Percentiles rank a stretch among this genome's conserved stretches.
Conservation (phyloP, 2,888 invertebrate species). For the Synergus umbraculus region DNA sequence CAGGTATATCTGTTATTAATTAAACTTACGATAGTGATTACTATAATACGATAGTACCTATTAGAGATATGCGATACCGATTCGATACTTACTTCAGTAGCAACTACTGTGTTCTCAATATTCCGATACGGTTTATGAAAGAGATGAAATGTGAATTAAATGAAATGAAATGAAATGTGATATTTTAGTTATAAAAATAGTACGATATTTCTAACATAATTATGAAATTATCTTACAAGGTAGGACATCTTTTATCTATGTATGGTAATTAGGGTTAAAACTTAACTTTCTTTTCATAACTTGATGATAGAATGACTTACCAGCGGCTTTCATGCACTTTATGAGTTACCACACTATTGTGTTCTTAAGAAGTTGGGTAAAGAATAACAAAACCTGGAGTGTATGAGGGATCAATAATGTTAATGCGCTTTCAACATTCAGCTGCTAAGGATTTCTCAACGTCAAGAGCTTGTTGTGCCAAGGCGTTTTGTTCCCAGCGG, state of each 20-base stretch:
- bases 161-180: not conserved
- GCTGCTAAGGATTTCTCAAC: not conserved
- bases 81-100: too few relatives aligned
- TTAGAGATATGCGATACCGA: too few relatives aligned
- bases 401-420: not conserved
- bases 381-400: not conserved
- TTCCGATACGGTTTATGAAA: too few relatives aligned
- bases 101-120: too few relatives aligned
- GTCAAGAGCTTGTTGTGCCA: not conserved
- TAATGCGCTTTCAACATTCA: conserved; percentile 2
- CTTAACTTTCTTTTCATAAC: not conserved
- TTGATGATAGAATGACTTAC: not conserved
- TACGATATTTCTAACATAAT: too few relatives aligned
- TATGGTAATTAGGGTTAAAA: not conserved
- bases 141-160: too few relatives aligned
- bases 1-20: too few relatives aligned
- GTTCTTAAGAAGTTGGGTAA: not conserved
- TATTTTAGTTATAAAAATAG: too few relatives aligned
- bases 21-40: too few relatives aligned
- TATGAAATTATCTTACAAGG: too few relatives aligned
- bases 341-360: not conserved
- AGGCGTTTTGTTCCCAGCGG: not conserved
- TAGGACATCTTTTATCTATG: too few relatives aligned
- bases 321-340: not conserved
- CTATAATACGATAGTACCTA: too few relatives aligned